Conservation (phyloP, 2,888 invertebrate genomes). For the Helobdella robusta region DNA sequence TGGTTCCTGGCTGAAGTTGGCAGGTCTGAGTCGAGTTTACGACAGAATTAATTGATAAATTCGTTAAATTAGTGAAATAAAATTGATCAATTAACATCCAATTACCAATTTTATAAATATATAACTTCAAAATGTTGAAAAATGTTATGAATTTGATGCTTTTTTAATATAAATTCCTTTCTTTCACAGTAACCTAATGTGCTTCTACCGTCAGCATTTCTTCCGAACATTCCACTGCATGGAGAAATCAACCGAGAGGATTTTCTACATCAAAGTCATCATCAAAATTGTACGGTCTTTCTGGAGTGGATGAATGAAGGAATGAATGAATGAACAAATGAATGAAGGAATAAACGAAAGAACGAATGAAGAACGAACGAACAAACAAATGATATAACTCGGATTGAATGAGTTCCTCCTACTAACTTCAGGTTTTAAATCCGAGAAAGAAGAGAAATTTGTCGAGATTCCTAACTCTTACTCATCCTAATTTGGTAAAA, state of each 20-base stretch:
- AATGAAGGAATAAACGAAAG: too few relatives aligned
- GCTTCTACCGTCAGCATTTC: constrained; percentile 22
- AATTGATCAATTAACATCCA: too few relatives aligned
- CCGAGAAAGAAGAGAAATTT: not conserved
- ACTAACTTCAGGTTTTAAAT: not conserved
- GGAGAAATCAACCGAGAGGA: constrained; percentile 23
- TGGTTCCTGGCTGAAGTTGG: constrained; percentile 22
- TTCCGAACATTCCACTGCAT: constrained; percentile 22
- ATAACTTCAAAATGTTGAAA: too few relatives aligned
- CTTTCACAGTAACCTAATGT: constrained; percentile 8
- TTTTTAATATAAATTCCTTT: not conserved
- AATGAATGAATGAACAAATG: too few relatives aligned
- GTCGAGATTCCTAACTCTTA: constrained; percentile 6
- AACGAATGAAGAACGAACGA: too few relatives aligned
- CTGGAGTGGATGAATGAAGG: too few relatives aligned
- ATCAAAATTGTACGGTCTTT: constrained; percentile 20
- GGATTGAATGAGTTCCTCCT: not conserved
- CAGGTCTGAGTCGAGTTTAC: constrained; percentile 6
- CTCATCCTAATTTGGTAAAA: constrained; percentile 23
- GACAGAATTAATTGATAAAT: not conserved
- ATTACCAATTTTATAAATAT: too few relatives aligned
- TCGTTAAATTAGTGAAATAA: too few relatives aligned
- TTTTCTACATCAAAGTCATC: constrained; percentile 20
- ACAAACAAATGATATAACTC: too few relatives aligned
- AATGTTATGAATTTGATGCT: too few relatives aligned